A percentile compares a stretch with the other conserved stretches of the same genome.
Evolutionary conservation across 2,113 vertebrate genomes (phyloP).

Genomic region (Arothron firmamentum): DNA sequence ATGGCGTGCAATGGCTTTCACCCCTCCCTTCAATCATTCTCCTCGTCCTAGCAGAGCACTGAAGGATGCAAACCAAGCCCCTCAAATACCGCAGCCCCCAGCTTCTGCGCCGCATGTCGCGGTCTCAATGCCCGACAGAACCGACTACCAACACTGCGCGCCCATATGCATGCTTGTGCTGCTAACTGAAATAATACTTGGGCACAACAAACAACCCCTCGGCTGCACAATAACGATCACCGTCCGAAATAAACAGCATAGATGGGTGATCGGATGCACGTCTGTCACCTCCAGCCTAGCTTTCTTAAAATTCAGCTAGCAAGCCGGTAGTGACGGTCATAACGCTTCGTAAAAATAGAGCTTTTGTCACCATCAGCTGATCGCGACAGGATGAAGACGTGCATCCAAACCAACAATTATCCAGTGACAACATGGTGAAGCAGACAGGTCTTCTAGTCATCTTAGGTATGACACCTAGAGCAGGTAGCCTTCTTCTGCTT

Average conservation of each 20-base stretch:
- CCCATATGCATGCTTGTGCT: slow-evolving; percentile 1
- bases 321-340: no score
- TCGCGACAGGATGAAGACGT: background rate
- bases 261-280: slow-evolving; percentile 24
- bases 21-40: slow-evolving; percentile 28
- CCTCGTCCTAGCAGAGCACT: slow-evolving; percentile 29
- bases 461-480: background rate
- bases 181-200: no score
- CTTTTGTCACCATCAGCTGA: no score
- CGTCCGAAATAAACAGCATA: slow-evolving; percentile 6
- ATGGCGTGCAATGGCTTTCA: slow-evolving; percentile 29
- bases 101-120: slow-evolving; percentile 23
- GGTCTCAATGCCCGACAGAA: slow-evolving; percentile 12
- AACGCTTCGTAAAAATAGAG: no score
- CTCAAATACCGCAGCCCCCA: slow-evolving; percentile 58
- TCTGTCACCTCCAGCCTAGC: slow-evolving; percentile 26
- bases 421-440: background rate
- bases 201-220: no score
- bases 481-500: no score
- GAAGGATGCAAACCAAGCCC: slow-evolving; percentile 58
- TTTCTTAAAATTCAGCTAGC: slow-evolving; percentile 21
- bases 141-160: background rate
- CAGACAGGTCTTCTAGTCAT: slow-evolving; percentile 16
- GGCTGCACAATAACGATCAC: background rate
- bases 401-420: no score